Base-by-base conservation (phyloP, 2,888 invertebrate species). In the Torymus auratus region DNA sequence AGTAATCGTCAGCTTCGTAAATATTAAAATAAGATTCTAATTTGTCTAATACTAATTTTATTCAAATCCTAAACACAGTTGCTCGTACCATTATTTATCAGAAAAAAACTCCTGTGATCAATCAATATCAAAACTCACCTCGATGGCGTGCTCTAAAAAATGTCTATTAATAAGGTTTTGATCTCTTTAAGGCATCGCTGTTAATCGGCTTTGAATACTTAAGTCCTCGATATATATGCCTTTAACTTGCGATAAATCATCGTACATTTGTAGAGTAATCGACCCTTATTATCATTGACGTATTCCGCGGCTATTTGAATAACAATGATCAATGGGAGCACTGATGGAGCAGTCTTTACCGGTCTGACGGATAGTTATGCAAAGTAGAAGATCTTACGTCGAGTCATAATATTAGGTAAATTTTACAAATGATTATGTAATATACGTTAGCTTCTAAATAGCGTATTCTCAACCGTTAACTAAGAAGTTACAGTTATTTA, bases 241-340 rank as follows among this genome's bases (percentile, higher is more conserved):
- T n/a, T 74, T 56, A 74, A 70, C 64, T 56, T 50, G 10, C 50
- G 50, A 76, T 72, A 76, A 62, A 72, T 72, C 71, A 72, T 75
- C 53, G 15, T 41, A 13, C 15, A 55, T 68, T 71, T n/a, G 4
- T 41, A 23, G 67, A 55, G 50, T 58, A 67, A 80, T 71, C 74
- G 77, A 69, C 76, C 78, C 78, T 82, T 74, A 84, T 83, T 81
- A 67, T 74, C 77, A 71, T 78, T 41, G 81, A 76, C 69, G 77
- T 76, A 82, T 82, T 74, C 72, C 72, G n/a, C 70, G 74, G 78
- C 70, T 69, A 90, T 90, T 90, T 89, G 87, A 90, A 90, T 90
- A 86, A 90, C 89, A 90, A 90, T 85, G 82, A 78, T 62, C 81
- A 80, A 78, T 78, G 65, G 56, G 73, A 80, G 84, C 83, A 85